Evolutionary conservation across 2,113 vertebrate species (phyloP), one percentile per base, ranked within the genome.

Genomic region (Sterna hirundo): DNA sequence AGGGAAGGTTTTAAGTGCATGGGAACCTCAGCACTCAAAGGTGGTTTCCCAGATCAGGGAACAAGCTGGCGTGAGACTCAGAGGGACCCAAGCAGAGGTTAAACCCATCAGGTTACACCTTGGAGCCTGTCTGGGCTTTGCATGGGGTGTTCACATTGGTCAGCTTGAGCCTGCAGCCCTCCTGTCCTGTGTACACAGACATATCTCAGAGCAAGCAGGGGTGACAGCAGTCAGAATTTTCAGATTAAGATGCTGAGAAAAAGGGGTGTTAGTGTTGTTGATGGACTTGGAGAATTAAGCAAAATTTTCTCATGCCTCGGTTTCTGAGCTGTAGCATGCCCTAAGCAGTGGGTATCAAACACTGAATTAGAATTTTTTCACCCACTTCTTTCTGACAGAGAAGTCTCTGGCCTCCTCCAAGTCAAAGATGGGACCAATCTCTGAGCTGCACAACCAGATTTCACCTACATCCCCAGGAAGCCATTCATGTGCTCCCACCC

Each of bases 151-250:
- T 52, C 30, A 42, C 13, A 23, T 32, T 0, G 0, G 25, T 20
- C 5, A 55, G 6, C 9, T 51, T 22, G n/a, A 18, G 51, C 38
- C 70, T 51, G 36, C 54, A 71, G 26, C 26, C 16, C 18, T 27
- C 6, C 19, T 5, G 11, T 22, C 29, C 4, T 13, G 9, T 22
- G 40, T 30, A 36, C 12, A 7, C 7, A 8, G 0, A 4, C 17
- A 7, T 7, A 10, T 15, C 58, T 40, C 1, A 3, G n/a, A 51
- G 40, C n/a, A 76, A 61, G 21, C 11, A 61, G 57, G 21, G 11
- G 13, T 55, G 51, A 44, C 15, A 44, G 15, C 17, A 36, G 20
- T 7, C 30, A 55, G 40, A 5, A 22, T 42, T 17, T n/a, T 6
- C 22, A 57, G 25, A n/a, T 62, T 18, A 42, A 46, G 26, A 34